phyloP scores from a whole-genome alignment of 1,140 invertebrate species.

The Macrostomum lignano region DNA sequence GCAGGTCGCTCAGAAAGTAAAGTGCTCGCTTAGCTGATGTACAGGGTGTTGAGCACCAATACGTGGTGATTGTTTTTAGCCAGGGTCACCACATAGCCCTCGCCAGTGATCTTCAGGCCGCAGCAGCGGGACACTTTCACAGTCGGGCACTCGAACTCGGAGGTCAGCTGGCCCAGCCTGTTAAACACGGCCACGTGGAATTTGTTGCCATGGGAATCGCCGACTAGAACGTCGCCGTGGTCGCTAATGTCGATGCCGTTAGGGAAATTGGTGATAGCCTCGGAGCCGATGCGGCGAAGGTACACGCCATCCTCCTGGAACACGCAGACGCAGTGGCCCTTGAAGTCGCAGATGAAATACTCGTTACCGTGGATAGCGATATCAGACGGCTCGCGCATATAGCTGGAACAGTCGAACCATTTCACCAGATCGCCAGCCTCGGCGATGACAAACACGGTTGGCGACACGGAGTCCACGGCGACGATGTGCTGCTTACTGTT shows the following conservation, averaged over 20 bases:
- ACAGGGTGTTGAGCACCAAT: constrained; percentile 68
- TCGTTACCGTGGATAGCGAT: constrained; percentile 72
- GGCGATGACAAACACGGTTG: constrained; percentile 70
- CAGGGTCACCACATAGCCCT: constrained; percentile 76
- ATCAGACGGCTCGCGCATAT: constrained; percentile 82
- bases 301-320: constrained; percentile 67
- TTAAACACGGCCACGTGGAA: constrained; percentile 74
- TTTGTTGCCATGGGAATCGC: constrained; percentile 81
- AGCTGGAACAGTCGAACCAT: constrained; percentile 85
- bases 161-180: constrained; percentile 50
- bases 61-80: constrained; percentile 95
- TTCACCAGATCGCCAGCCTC: constrained; percentile 58
- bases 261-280: constrained; percentile 76
- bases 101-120: constrained; percentile 73
- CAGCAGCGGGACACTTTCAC: constrained; percentile 87
- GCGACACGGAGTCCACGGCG: constrained; percentile 78
- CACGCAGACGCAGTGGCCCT: constrained; percentile 79
- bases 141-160: constrained; percentile 77
- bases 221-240: constrained; percentile 71
- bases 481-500: constrained; percentile 55
- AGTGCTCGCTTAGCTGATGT: constrained; percentile 4
- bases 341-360: constrained; percentile 88
- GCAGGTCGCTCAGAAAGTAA: too few species aligned
- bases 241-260: constrained; percentile 89
- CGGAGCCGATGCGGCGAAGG: constrained; percentile 62